Percentiles rank a stretch among this genome's conserved stretches.
These are phyloP conservation scores for Cataglyphis hispanica DNA, from an alignment of 1,140 invertebrate species.

Conservation along the genomic window DNA sequence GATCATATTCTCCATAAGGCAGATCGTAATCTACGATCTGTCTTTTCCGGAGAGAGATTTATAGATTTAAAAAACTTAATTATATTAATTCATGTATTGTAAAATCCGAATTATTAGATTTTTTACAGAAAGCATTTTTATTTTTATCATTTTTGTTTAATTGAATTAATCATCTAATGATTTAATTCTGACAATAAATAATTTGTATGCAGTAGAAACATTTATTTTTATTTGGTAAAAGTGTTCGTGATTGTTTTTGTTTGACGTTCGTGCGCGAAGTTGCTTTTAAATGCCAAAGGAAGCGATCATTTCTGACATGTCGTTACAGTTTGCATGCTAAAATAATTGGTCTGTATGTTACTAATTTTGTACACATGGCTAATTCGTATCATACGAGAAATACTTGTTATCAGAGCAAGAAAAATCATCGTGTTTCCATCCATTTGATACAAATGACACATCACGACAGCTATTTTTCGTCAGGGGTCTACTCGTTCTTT, in stretches of 20 bases:
- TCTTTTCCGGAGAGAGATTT: not conserved
- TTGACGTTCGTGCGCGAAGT: slow-evolving; percentile 12
- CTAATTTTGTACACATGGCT: slow-evolving; percentile 29
- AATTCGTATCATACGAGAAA: not conserved
- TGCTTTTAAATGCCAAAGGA: slow-evolving; percentile 20
- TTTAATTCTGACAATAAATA: not conserved
- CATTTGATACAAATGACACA: not conserved
- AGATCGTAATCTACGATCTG: not conserved
- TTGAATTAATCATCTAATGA: slow-evolving; percentile 3
- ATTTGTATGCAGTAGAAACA: not conserved
- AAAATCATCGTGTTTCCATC: not conserved
- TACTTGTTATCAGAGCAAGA: not conserved
- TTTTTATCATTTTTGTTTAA: not conserved
- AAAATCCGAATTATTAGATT: not conserved
- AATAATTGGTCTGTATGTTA: not conserved
- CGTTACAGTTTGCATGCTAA: slow-evolving; percentile 38
- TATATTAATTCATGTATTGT: not conserved
- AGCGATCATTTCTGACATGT: slow-evolving; percentile 14
- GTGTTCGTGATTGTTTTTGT: not conserved
- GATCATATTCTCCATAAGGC: slow-evolving; percentile 9
- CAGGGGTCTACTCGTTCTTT: not conserved
- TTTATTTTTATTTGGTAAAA: not conserved
- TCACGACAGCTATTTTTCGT: slow-evolving; percentile 7
- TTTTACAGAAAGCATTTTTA: not conserved
- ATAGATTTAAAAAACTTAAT: not conserved